Conservation (phyloP, 2,113 vertebrate species). For the Cephalopterus ornatus region DNA sequence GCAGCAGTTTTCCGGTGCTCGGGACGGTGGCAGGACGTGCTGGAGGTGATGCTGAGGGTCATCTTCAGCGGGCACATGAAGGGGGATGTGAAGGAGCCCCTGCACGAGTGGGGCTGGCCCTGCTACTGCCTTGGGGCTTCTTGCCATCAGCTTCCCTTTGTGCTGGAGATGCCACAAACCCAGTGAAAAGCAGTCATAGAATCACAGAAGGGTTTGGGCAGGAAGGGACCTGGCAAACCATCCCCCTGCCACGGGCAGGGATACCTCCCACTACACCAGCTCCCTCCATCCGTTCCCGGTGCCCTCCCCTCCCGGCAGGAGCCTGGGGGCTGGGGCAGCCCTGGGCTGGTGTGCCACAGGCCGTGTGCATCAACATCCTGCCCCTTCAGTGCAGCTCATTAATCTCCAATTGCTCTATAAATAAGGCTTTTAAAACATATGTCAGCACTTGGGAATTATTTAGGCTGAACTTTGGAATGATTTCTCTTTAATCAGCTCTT, state of each 20-base stretch:
- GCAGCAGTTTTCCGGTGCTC: neutral
- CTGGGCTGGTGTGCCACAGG: neutral
- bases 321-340: neutral
- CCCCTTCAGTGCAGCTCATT: slow-evolving; percentile 20
- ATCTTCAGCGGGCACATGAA: neutral
- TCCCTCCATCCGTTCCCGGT: neutral
- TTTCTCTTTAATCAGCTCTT: slow-evolving; percentile 52
- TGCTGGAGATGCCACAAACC: neutral
- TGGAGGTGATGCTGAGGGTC: neutral
- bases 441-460: slow-evolving; percentile 42
- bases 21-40: fast-evolving
- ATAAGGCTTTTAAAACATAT: neutral
- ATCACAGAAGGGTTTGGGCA: neutral
- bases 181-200: neutral
- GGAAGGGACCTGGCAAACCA: neutral
- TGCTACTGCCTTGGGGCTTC: neutral
- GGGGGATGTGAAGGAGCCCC: neutral
- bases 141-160: neutral
- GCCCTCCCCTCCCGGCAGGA: neutral
- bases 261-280: neutral
- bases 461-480: slow-evolving; percentile 26
- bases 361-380: neutral
- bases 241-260: neutral
- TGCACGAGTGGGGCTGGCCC: neutral
- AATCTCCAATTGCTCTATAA: slow-evolving; percentile 17